Conservation (phyloP, 2,888 invertebrate species). For the Tenthredo livida region DNA sequence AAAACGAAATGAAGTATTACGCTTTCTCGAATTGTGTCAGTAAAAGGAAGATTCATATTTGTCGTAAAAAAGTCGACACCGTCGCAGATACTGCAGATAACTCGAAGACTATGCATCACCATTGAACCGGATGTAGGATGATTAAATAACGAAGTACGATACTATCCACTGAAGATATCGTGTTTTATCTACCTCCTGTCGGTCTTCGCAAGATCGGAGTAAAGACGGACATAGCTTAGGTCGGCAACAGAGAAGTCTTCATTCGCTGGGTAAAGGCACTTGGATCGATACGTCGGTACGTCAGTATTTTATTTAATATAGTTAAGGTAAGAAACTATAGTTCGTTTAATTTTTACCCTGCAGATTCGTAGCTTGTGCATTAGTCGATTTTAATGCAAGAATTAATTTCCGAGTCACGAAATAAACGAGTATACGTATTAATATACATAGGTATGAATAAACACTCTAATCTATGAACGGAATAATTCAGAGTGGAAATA, state of each 20-base stretch:
- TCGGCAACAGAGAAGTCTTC: slow-evolving; percentile 37
- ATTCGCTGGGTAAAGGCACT: slow-evolving; percentile 5
- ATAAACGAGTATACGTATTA: background rate
- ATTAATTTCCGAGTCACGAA: slow-evolving; percentile 32
- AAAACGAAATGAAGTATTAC: background rate
- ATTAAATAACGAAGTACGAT: background rate
- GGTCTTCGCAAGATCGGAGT: background rate
- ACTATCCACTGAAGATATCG: background rate
- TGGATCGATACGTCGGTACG: slow-evolving; percentile 29
- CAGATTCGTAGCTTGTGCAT: background rate
- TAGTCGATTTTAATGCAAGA: background rate
- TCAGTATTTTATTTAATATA: background rate
- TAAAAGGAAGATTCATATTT: background rate
- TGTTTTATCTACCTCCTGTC: slow-evolving; percentile 9
- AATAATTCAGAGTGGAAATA: slow-evolving; percentile 20
- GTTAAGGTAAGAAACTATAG: background rate
- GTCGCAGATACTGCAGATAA: background rate
- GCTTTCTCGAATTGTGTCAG: background rate
- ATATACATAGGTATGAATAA: background rate
- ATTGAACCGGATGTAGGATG: background rate
- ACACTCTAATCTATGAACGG: background rate
- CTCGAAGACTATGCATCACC: background rate
- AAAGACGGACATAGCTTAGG: slow-evolving; percentile 30
- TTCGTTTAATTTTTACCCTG: background rate
- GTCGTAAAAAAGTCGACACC: background rate